Base-by-base conservation (phyloP, 2,888 invertebrate genomes). In the Oligia fasciuncula region DNA sequence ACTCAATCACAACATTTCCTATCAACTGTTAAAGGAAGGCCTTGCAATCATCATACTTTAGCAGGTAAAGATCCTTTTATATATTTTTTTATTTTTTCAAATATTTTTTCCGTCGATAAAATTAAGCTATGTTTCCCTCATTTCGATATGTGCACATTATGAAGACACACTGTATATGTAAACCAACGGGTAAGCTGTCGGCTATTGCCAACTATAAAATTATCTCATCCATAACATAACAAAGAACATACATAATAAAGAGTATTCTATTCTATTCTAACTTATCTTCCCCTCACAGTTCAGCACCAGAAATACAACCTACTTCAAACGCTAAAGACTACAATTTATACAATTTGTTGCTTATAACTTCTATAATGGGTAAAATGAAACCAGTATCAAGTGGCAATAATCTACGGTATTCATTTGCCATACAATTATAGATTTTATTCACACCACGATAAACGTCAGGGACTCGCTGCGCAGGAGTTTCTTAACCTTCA, bases 401-500 rank as follows among this genome's bases (percentile, higher is more conserved):
- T 72, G 70, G 69, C 76, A 73, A 80, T 81, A 87, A 79, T 83
- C 71, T 85, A 54, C 78, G 11, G 49, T 54, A 71, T 73, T 73
- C 4, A 78, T 67, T 79, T 69, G 75, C 83, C 57, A 62, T 67
- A 62, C 83, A 60, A 84, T 79, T 81, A 69, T 77, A 73, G 35
- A 13, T 79, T 80, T 80, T 86, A 89, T 81, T 73, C 43, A 72
- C 73, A 75, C 13, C 9, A 19, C 29, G 49, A 83, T 85, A 89
- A 80, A 83, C 35, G 23, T 63, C 23, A 77, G 13, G 51, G n/a
- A 54, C 6, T 57, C 9, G 60, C 19, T n/a, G 11, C 23, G 43
- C 29, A 29, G 29, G 43, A 75, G 81, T 85, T 78, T 76, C 75
- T 77, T 77, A 79, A 86, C 86, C 80, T 84, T 90, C 84, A 84